Conservation (phyloP, 2,888 invertebrate species). For the Hirtodrosophila alboralis region DNA sequence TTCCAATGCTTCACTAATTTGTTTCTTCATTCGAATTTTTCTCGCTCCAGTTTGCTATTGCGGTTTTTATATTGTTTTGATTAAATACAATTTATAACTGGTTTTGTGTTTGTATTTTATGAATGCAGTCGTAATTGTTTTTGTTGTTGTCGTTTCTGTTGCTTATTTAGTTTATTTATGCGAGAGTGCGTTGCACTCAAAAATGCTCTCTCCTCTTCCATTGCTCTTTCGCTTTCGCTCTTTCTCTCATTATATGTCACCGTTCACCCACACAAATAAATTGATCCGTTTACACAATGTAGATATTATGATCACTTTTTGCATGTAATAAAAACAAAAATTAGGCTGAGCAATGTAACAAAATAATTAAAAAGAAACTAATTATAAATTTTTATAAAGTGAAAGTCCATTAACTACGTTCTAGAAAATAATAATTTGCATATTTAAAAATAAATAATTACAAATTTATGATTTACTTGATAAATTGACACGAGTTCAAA, state of each 20-base stretch:
- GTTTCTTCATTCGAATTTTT: conserved; percentile 42
- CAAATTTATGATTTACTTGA: no score
- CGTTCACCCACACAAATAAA: conserved; percentile 10
- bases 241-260: conserved; percentile 7
- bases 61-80: conserved; percentile 20
- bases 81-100: conserved; percentile 21
- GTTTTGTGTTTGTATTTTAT: conserved; percentile 24
- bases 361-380: no score
- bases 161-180: conserved; percentile 30
- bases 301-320: conserved; percentile 4
- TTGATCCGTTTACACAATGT: conserved; percentile 27
- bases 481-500: no score
- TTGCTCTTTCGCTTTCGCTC: conserved; percentile 2
- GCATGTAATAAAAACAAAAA: no score
- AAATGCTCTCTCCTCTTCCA: conserved; percentile 1
- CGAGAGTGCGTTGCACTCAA: conserved; percentile 44
- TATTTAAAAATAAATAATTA: neutral
- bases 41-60: conserved; percentile 25
- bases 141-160: conserved; percentile 25
- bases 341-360: no score
- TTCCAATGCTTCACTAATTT: conserved; percentile 61
- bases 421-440: neutral
- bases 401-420: no score
- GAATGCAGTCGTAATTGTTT: conserved; percentile 32
- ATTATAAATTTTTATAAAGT: no score